phyloP scores from a whole-genome alignment of 2,113 vertebrate species.

The Hydrochoerus hydrochaeris region DNA sequence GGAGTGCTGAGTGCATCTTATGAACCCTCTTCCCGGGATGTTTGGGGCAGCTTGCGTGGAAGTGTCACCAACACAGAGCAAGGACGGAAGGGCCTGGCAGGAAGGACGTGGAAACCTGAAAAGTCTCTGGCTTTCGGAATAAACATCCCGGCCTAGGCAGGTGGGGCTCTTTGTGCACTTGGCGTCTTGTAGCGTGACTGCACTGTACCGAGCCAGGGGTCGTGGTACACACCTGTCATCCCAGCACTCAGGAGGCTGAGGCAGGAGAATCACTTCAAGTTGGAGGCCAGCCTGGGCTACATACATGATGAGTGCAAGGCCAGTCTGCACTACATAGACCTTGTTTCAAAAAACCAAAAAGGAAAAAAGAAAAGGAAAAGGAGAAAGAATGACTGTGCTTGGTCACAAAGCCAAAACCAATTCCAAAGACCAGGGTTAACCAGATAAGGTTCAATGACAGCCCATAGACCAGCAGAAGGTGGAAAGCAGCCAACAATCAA shows the following conservation, averaged over 20 bases:
- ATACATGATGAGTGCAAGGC: not conserved
- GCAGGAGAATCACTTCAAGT: not conserved
- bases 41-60: not conserved
- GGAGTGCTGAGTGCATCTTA: not conserved
- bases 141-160: too few species aligned
- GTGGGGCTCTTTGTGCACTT: too few species aligned
- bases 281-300: not conserved
- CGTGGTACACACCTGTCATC: not conserved
- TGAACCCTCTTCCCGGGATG: not conserved
- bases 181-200: too few species aligned
- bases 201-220: not conserved
- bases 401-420: constrained; percentile 3
- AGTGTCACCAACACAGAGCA: not conserved
- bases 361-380: not conserved
- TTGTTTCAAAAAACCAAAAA: not conserved
- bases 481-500: not conserved
- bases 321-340: too few species aligned
- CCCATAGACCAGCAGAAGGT: not conserved
- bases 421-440: not conserved
- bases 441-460: not conserved
- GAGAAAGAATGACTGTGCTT: not conserved
- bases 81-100: constrained; percentile 40
- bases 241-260: not conserved
- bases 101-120: not conserved
- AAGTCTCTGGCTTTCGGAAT: not conserved